phyloP scores from a whole-genome alignment of 2,797 vertebrate genomes.

The Staurois parvus region DNA sequence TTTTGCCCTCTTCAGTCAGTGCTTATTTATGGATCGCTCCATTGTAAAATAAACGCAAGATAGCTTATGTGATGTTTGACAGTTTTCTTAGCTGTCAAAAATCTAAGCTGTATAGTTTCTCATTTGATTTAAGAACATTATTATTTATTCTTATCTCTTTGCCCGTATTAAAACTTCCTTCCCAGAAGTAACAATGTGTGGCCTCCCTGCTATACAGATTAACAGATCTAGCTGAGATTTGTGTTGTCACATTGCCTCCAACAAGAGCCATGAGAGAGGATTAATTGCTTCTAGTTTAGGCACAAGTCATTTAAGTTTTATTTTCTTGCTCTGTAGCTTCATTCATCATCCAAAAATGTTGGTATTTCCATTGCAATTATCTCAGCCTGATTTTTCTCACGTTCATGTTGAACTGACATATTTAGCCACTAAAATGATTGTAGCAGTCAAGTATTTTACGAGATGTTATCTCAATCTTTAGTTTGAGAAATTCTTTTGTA shows the following conservation, averaged over 20 bases:
- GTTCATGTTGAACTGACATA: no score
- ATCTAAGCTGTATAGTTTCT: not conserved
- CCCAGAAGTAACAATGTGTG: not conserved
- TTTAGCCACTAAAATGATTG: no score
- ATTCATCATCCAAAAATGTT: not conserved
- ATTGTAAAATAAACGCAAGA: no score
- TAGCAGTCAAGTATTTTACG: no score
- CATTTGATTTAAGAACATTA: not conserved
- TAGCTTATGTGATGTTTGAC: no score
- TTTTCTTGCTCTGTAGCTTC: not conserved
- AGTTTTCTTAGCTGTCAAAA: not conserved
- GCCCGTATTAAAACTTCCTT: not conserved
- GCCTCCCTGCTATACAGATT: not conserved
- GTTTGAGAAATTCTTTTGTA: no score
- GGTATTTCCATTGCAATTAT: not conserved
- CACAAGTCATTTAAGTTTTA: slow-evolving; percentile 23
- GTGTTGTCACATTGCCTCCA: not conserved
- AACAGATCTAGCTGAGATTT: not conserved
- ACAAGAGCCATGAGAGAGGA: not conserved
- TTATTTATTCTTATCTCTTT: not conserved
- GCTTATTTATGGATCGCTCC: no score
- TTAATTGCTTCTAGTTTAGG: slow-evolving; percentile 13
- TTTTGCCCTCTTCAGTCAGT: no score
- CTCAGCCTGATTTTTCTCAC: not conserved
- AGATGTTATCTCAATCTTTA: no score